Base-by-base conservation (phyloP, 2,888 invertebrate genomes). In the Sarcophaga rosellei region DNA sequence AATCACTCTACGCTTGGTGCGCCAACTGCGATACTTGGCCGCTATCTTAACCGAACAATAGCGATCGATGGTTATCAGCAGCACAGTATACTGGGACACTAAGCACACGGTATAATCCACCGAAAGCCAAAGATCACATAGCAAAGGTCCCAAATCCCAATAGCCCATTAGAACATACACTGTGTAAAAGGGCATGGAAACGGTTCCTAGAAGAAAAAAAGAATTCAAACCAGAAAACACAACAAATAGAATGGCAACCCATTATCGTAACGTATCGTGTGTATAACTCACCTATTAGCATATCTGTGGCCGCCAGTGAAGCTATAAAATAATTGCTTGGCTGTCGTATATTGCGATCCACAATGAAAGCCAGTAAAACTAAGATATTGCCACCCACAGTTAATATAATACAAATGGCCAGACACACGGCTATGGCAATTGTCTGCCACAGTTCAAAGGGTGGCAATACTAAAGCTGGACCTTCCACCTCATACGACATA, bases 321-420 rank as follows among this genome's bases (percentile, higher is more conserved):
- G 99, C 99, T 88, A 99, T 99, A 94, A 99, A 99, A 94, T 99
- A 99, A 94, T 99, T 99, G 93, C 99, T 99, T 45, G 99, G 99
- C 92, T 99, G 99, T 80, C 99, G 94, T 90, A 97, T 97, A 88
- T 97, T 96, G 84, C 98, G 94, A 93, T 99, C 99, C 65, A 99
- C 97, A 87, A 98, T 96, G 93, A 99, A 99, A 68, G 99, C 98
- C 89, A 99, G 94, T 78, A 99, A 95, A 80, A 99, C 99, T 88
- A 99, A 95, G 78, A 99, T 97, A 93, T 99, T 99, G 78, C 99
- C 99, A 87, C 97, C 96, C 85, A 99, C 97, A 0, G 99, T 99
- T 88, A 99, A 94, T 66, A 99, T 94, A 89, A 98, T 98, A 92
- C 98, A 98, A 88, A 98, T 94, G 45, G 96, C 96, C 88, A 99